These are phyloP conservation scores for Galago senegalensis DNA, from an alignment of 2,797 vertebrate genomes.

Conservation along the genomic window DNA sequence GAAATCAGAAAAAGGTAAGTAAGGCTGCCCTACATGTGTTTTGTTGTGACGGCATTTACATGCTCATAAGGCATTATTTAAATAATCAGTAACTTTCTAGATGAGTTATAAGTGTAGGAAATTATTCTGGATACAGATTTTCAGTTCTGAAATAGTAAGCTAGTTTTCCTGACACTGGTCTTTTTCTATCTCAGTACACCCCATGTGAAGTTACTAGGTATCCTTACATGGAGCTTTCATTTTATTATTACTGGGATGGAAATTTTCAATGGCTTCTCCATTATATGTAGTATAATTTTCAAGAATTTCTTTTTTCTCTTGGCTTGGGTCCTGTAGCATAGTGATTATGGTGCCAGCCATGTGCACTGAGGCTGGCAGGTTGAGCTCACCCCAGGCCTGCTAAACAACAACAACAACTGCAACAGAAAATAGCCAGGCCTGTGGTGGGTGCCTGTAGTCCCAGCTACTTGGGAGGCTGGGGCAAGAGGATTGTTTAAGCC, in stretches of 20 bases:
- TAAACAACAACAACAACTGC: too few relatives aligned
- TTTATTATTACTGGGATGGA: background rate
- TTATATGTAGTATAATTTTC: background rate
- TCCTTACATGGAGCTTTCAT: background rate
- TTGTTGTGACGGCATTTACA: background rate
- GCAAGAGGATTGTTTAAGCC: too few relatives aligned
- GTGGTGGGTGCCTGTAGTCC: too few relatives aligned
- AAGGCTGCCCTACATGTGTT: background rate
- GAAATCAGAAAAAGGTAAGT: background rate
- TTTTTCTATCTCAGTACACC: background rate
- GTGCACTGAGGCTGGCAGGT: too few relatives aligned
- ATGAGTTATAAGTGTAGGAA: background rate
- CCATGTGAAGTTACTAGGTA: background rate
- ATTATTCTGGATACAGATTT: conserved; percentile 23
- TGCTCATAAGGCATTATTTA: conserved; percentile 14
- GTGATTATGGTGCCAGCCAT: too few relatives aligned
- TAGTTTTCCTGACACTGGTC: background rate
- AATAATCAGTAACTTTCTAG: background rate
- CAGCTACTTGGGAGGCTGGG: too few relatives aligned
- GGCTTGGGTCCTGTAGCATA: too few relatives aligned
- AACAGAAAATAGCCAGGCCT: too few relatives aligned
- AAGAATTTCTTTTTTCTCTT: background rate
- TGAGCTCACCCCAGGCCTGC: too few relatives aligned
- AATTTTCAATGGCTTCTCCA: background rate
- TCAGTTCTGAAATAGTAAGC: background rate